Percentiles rank a stretch among this genome's conserved stretches.
phyloP scores from a whole-genome alignment of 1,140 invertebrate species.

The Hylyphantes graminicola region DNA sequence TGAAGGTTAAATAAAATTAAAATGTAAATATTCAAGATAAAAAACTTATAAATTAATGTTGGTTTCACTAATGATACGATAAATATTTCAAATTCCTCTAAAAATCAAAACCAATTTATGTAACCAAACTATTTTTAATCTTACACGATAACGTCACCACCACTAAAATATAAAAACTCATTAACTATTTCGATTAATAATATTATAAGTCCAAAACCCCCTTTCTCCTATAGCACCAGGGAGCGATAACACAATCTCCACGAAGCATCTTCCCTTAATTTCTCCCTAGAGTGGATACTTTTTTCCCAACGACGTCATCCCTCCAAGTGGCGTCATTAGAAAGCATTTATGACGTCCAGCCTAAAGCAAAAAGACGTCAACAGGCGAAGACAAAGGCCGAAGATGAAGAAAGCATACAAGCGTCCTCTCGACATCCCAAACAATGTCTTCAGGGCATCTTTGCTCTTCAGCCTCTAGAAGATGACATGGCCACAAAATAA shows the following conservation, averaged over 20 bases:
- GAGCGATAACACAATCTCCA: constrained; percentile 50
- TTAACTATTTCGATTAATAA: background rate
- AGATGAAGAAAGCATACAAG: constrained; percentile 57
- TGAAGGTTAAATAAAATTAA: too few relatives aligned
- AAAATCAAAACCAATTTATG: background rate
- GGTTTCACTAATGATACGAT: too few relatives aligned
- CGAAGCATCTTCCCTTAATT: constrained; percentile 51
- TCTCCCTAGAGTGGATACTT: constrained; percentile 31
- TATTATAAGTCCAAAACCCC: background rate
- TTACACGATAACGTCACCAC: background rate
- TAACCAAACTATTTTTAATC: background rate
- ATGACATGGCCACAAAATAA: constrained; percentile 56
- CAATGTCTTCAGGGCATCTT: constrained; percentile 52
- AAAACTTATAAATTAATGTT: too few relatives aligned
- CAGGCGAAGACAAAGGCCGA: constrained; percentile 45
- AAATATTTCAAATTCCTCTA: background rate
- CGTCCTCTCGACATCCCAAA: constrained; percentile 38
- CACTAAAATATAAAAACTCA: background rate
- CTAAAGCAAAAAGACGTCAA: constrained; percentile 50
- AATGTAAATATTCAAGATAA: too few relatives aligned
- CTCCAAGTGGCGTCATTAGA: constrained; percentile 52
- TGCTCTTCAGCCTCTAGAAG: constrained; percentile 28
- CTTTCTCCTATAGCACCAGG: constrained; percentile 8
- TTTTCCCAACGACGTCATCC: constrained; percentile 41
- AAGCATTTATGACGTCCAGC: constrained; percentile 57